These are phyloP conservation scores for Adelosebastes latens DNA, from an alignment of 2,797 vertebrate species.

Conservation along the genomic window DNA sequence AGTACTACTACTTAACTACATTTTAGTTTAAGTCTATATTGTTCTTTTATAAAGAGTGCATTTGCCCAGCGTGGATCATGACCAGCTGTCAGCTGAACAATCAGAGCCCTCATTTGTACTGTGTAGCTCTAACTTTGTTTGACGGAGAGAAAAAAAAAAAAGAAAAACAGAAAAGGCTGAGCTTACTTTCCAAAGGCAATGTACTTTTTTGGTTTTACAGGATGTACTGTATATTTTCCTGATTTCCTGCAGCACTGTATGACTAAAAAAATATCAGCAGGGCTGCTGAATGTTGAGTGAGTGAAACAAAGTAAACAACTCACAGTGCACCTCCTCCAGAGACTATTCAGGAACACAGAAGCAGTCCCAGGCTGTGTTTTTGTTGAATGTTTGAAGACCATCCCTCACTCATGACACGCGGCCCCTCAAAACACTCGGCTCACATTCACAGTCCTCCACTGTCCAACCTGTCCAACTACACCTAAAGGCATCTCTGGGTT, in stretches of 20 bases:
- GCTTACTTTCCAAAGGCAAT: constrained; percentile 13
- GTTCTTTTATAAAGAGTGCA: not conserved
- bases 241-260: constrained; percentile 22
- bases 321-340: constrained; percentile 18
- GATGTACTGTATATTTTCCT: constrained; percentile 24
- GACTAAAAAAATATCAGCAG: constrained; percentile 16
- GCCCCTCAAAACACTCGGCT: not conserved
- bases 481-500: not conserved
- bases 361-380: not conserved
- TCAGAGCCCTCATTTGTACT: not conserved
- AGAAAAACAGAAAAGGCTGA: not conserved
- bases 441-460: not conserved
- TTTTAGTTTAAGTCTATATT: not conserved
- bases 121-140: not conserved
- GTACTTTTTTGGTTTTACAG: constrained; percentile 11
- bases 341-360: constrained; percentile 16
- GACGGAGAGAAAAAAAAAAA: not conserved
- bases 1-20: no score
- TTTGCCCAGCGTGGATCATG: not conserved
- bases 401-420: constrained; percentile 11
- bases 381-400: constrained; percentile 15
- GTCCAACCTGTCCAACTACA: constrained; percentile 16
- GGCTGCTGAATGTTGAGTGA: constrained; percentile 1
- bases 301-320: constrained; percentile 31
- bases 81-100: not conserved